Evolutionary conservation across 2,888 invertebrate genomes (phyloP).

Genomic region (Neoascia interrupta): DNA sequence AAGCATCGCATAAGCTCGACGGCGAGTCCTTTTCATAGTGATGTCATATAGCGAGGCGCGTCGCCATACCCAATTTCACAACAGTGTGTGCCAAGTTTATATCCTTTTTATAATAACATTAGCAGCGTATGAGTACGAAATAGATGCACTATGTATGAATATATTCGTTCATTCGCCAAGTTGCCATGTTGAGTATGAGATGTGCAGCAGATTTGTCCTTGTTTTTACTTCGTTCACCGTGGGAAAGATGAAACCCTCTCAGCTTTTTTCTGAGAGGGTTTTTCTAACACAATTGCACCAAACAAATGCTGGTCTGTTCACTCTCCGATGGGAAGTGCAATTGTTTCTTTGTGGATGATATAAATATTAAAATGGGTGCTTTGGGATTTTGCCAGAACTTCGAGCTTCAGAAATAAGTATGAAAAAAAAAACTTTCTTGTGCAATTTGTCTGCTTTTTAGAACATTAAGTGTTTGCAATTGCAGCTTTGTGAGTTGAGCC

Average conservation of each 20-base stretch:
- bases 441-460: constrained; percentile 46
- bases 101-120: too few relatives aligned
- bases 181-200: too few relatives aligned
- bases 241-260: background rate
- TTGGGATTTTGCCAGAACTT: constrained; percentile 52
- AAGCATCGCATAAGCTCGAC: constrained; percentile 22
- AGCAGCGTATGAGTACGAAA: too few relatives aligned
- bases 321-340: constrained; percentile 32
- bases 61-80: constrained; percentile 45
- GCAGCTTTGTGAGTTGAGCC: constrained; percentile 23
- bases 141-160: constrained; percentile 8
- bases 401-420: constrained; percentile 1
- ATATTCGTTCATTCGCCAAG: constrained; percentile 56
- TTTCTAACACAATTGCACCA: constrained; percentile 38
- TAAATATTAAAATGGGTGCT: constrained; percentile 41
- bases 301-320: too few relatives aligned
- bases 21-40: too few relatives aligned
- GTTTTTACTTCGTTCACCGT: constrained; percentile 64
- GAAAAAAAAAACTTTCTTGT: constrained; percentile 11
- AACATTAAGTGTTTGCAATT: constrained; percentile 39
- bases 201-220: constrained; percentile 52
- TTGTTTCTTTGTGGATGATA: constrained; percentile 57
- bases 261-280: constrained; percentile 7
- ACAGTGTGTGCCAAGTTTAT: constrained; percentile 49
- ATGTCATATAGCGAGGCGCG: constrained; percentile 41